A percentile compares a stretch with the other conserved stretches of the same genome.
phyloP scores from a whole-genome alignment of 2,888 invertebrate species.

The Lasioglossum oenotherae region DNA sequence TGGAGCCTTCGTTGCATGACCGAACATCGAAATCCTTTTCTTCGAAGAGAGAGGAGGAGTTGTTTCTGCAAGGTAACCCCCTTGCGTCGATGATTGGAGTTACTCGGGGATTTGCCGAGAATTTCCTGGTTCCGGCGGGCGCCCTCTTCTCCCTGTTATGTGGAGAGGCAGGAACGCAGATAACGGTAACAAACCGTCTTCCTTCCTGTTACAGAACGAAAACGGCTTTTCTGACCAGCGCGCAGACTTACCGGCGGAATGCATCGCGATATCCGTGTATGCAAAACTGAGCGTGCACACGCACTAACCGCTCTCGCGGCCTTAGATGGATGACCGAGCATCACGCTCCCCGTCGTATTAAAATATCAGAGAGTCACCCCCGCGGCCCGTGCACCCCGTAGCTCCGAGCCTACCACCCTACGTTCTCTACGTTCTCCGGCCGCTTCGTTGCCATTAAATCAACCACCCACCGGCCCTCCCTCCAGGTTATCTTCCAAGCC shows the following conservation, averaged over 20 bases:
- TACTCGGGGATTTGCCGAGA: conserved; percentile 3
- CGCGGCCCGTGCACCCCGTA: conserved; percentile 27
- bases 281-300: conserved; percentile 83
- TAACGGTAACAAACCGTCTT: conserved; percentile 84
- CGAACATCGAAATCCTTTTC: neutral
- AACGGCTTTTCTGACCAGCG: conserved; percentile 50
- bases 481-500: conserved; percentile 76
- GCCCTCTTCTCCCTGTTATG: neutral
- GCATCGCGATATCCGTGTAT: conserved; percentile 83
- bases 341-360: conserved; percentile 83
- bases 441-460: conserved; percentile 80
- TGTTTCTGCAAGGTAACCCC: neutral
- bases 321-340: conserved; percentile 83
- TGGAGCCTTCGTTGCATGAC: neutral
- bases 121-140: conserved; percentile 15
- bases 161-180: conserved; percentile 75
- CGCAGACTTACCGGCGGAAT: conserved; percentile 58
- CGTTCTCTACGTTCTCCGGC: conserved; percentile 50
- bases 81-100: neutral
- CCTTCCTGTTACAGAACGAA: conserved; percentile 84
- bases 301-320: conserved; percentile 71
- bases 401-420: conserved; percentile 20
- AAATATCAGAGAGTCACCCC: conserved; percentile 79
- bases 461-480: conserved; percentile 80
- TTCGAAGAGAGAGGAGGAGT: neutral